Base-by-base conservation (phyloP, 2,888 invertebrate genomes). In the Notodonta dromedarius region DNA sequence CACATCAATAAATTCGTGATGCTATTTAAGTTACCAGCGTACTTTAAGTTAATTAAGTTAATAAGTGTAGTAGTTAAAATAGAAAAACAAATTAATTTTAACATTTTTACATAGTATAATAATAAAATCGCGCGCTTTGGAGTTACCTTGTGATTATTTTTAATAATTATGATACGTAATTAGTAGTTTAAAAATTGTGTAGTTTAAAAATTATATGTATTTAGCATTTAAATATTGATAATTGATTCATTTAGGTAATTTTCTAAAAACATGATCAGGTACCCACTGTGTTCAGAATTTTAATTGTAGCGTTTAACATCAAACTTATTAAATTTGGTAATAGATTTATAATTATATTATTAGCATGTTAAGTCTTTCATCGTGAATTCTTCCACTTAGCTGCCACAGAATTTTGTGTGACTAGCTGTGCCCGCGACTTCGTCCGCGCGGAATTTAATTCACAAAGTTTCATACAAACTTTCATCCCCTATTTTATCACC, bases 361-460 rank as follows among this genome's bases (percentile, higher is more conserved):
- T 32, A 24, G 24, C 32, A 32, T 32, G 32, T 32, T 32, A 65
- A 63, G 24, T 24, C 24, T 24, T 24, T 24, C 24, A 67, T 85
- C 84, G 91, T 92, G 91, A 91, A 90, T 91, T 92, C 91, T 91
- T 92, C 87, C 88, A 83, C 69, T 82, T 82, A 79, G 82, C 80
- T 91, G 92, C 91, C 91, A 91, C 85, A 75, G 62, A 54, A 73
- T 61, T 67, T 69, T 65, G 69, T 77, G 75, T 69, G 68, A n/a
- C n/a, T n/a, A n/a, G n/a, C n/a, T n/a, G n/a, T n/a, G n/a, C n/a
- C n/a, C n/a, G n/a, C n/a, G n/a, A n/a, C n/a, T n/a, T n/a, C n/a
- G n/a, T n/a, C n/a, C n/a, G n/a, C n/a, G n/a, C n/a, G n/a, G n/a
- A n/a, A n/a, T n/a, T n/a, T n/a, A n/a, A n/a, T n/a, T n/a, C n/a